phyloP scores from a whole-genome alignment of 2,797 vertebrate species.

The Trematomus bernacchii region DNA sequence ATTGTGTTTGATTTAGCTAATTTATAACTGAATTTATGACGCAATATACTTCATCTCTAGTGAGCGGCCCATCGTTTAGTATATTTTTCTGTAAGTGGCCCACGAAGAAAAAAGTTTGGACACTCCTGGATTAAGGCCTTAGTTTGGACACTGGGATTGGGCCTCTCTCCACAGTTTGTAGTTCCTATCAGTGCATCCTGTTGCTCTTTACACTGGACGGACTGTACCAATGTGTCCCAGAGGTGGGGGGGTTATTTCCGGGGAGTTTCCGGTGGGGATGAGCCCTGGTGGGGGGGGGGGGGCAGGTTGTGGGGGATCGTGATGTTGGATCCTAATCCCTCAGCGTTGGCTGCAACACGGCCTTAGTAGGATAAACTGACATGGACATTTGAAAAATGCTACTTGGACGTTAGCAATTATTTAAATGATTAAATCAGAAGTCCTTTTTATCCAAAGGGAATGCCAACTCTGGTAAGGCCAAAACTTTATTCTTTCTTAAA shows the following conservation, averaged over 20 bases:
- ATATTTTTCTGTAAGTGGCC: too few relatives aligned
- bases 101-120: too few relatives aligned
- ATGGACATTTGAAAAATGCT: constrained; percentile 77
- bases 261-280: constrained; percentile 71
- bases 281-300: constrained; percentile 77
- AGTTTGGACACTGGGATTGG: neutral
- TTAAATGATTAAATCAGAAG: constrained; percentile 36
- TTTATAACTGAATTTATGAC: too few relatives aligned
- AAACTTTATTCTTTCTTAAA: constrained; percentile 50
- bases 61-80: too few relatives aligned
- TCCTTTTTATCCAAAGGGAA: constrained; percentile 54
- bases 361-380: constrained; percentile 79
- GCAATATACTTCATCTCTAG: too few relatives aligned
- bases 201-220: constrained; percentile 64
- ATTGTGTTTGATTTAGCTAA: too few relatives aligned
- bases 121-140: too few relatives aligned
- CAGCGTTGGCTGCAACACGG: constrained; percentile 80
- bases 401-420: constrained; percentile 66
- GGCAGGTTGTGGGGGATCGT: constrained; percentile 83
- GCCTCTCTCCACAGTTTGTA: constrained; percentile 32
- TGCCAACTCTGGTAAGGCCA: constrained; percentile 83
- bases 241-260: constrained; percentile 29
- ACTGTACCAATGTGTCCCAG: constrained; percentile 60
- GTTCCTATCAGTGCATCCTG: constrained; percentile 56
- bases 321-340: constrained; percentile 89